These are phyloP conservation scores for Troides oblongomaculatus DNA, from an alignment of 2,888 invertebrate genomes.

Conservation along the genomic window DNA sequence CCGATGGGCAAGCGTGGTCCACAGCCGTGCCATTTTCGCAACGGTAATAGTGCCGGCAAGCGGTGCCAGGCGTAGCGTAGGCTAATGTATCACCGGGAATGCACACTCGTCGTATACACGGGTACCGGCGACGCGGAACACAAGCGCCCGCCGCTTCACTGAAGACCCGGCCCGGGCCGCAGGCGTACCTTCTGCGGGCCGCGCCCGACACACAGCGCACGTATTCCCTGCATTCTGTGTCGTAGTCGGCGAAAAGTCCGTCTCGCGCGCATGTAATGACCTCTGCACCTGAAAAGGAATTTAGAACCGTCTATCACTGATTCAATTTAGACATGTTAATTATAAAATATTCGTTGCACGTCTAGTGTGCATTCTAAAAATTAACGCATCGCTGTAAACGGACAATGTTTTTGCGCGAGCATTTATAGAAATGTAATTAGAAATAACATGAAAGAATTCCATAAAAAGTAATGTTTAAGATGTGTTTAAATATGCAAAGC, in stretches of 20 bases:
- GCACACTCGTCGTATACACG: slow-evolving; percentile 66
- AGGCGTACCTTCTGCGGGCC: slow-evolving; percentile 56
- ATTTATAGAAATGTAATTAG: slow-evolving; percentile 6
- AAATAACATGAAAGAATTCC: neutral
- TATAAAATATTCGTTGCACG: slow-evolving; percentile 13
- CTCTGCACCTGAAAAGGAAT: slow-evolving; percentile 50
- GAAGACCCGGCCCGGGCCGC: slow-evolving; percentile 64
- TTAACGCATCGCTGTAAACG: slow-evolving; percentile 24
- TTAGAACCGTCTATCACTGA: slow-evolving; percentile 6
- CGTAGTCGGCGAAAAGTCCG: slow-evolving; percentile 70
- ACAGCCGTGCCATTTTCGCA: slow-evolving; percentile 73
- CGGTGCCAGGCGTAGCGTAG: slow-evolving; percentile 79
- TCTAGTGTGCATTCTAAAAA: slow-evolving; percentile 23
- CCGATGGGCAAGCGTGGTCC: slow-evolving; percentile 74
- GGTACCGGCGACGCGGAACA: slow-evolving; percentile 55
- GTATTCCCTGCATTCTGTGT: slow-evolving; percentile 68
- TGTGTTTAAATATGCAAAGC: slow-evolving; percentile 12
- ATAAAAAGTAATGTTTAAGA: slow-evolving; percentile 4
- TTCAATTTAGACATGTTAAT: slow-evolving; percentile 11
- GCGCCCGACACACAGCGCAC: slow-evolving; percentile 61
- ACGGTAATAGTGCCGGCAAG: slow-evolving; percentile 80
- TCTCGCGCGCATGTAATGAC: slow-evolving; percentile 58
- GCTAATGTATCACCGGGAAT: slow-evolving; percentile 58
- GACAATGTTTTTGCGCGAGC: slow-evolving; percentile 8
- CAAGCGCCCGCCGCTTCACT: slow-evolving; percentile 68